Evolutionary conservation across 2,888 invertebrate genomes (phyloP).

Genomic region (Macaria liturata): DNA sequence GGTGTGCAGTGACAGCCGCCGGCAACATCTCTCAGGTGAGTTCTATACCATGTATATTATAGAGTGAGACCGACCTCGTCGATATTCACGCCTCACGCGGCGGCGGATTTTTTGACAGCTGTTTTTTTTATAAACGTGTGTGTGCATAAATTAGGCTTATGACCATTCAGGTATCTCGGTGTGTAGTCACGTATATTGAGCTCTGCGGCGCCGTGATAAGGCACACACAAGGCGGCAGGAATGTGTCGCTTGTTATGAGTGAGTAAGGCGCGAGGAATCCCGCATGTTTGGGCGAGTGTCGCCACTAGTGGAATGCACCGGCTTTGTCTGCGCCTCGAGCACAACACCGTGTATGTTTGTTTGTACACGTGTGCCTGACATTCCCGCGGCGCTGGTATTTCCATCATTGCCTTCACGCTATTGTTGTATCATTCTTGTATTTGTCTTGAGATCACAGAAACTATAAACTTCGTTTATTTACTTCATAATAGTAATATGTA

Average conservation of each 20-base stretch:
- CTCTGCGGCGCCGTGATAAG: conserved; percentile 24
- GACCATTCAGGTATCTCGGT: conserved; percentile 29
- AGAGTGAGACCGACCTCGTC: conserved; percentile 6
- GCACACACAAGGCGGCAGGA: conserved; percentile 5
- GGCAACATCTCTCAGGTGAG: conserved; percentile 59
- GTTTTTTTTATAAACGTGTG: conserved; percentile 52
- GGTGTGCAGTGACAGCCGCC: conserved; percentile 43
- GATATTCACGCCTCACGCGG: conserved; percentile 10
- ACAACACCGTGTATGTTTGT: conserved; percentile 41
- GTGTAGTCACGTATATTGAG: conserved; percentile 15
- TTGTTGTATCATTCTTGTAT: conserved; percentile 4
- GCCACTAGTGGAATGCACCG: conserved; percentile 44
- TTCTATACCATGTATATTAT: conserved; percentile 22
- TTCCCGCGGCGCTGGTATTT: conserved; percentile 36
- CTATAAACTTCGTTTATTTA: no score
- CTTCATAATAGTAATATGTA: no score
- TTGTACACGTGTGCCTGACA: conserved; percentile 47
- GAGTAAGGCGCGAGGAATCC: conserved; percentile 36
- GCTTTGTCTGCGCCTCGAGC: conserved; percentile 44
- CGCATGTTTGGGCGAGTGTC: conserved; percentile 36
- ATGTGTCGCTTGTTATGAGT: conserved; percentile 16
- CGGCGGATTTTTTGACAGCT: conserved; percentile 47
- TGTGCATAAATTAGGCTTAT: conserved; percentile 53
- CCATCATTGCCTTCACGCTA: conserved; percentile 22
- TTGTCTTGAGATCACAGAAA: no score